Base-by-base conservation (phyloP, 2,113 vertebrate species). In the Shinisaurus crocodilurus region DNA sequence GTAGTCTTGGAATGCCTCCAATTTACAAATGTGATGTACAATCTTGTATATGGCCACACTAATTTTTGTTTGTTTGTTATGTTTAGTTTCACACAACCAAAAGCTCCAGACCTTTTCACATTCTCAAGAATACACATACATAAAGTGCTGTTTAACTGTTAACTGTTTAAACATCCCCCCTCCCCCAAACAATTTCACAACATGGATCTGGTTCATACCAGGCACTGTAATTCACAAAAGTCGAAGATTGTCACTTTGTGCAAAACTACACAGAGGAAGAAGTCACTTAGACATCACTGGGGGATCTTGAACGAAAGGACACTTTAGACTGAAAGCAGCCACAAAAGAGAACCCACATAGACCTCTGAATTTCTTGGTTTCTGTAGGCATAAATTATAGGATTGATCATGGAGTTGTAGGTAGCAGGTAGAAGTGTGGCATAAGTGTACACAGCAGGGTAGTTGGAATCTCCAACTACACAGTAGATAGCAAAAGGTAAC, bases 341-440 rank as follows among this genome's bases (percentile, higher is more conserved):
- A 76, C 99, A 99, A 93, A 99, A 97, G 5, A 99, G 97, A 94
- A 99, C 97, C 96, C 98, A 99, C 92, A 99, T 97, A 92, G 98
- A 98, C 90, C 98, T 98, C 96, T 99, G 99, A 89, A 99, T 99
- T 94, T 99, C 99, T 85, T 99, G 95, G 92, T 99, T 99, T 87
- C 99, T 98, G 96, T 98, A 99, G 95, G 99, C 99, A n/a, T 99
- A 99, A 94, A 99, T 99, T 95, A 99, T 98, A 86, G 99, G 99
- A 91, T 99, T 99, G 97, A 99, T 99, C 99, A 99, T 99, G 90
- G 99, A 99, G 97, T 99, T 99, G 96, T 99, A 99, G 80, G 99
- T 99, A 23, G 99, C 99, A 0, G 99, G 99, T 82, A 99, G 97
- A 74, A 99, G 97, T 0, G 99, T 99, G 91, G 98, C 98, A 0